phyloP scores from a whole-genome alignment of 2,113 vertebrate genomes.

The Sterrhoptilus dennistouni region DNA sequence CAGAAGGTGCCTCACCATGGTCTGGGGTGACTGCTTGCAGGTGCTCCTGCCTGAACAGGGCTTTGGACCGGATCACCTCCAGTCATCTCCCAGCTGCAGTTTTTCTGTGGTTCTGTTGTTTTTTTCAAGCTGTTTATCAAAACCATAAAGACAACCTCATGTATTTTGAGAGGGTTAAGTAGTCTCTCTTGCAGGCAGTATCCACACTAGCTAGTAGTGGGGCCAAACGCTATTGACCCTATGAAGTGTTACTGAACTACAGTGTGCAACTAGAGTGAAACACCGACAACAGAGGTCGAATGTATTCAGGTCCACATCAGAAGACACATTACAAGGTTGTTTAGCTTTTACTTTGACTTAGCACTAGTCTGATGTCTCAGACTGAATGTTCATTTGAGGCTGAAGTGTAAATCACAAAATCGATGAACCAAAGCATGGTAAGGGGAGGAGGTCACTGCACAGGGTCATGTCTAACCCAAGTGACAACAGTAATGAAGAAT shows the following conservation, averaged over 20 bases:
- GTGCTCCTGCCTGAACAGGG: neutral
- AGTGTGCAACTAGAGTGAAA: neutral
- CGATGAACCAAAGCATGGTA: rapidly evolving
- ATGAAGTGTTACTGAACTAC: neutral
- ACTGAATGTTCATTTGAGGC: neutral
- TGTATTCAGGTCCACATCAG: neutral
- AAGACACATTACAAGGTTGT: neutral
- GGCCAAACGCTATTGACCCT: neutral
- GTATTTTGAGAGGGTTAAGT: neutral
- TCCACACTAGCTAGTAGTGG: neutral
- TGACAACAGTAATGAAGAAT: neutral
- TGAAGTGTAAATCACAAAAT: neutral
- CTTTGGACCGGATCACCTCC: neutral
- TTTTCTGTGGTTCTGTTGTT: neutral
- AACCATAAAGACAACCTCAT: neutral
- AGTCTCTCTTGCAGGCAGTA: neutral
- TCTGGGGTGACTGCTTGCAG: neutral
- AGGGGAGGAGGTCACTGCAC: neutral
- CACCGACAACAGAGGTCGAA: neutral
- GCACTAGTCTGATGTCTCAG: neutral
- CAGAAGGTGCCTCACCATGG: rapidly evolving
- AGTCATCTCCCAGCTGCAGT: neutral
- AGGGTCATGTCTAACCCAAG: neutral
- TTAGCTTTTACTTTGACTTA: neutral
- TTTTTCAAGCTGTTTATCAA: neutral